Evolutionary conservation across 2,113 vertebrate species (phyloP).

Genomic region (Todiramphus chloris): DNA sequence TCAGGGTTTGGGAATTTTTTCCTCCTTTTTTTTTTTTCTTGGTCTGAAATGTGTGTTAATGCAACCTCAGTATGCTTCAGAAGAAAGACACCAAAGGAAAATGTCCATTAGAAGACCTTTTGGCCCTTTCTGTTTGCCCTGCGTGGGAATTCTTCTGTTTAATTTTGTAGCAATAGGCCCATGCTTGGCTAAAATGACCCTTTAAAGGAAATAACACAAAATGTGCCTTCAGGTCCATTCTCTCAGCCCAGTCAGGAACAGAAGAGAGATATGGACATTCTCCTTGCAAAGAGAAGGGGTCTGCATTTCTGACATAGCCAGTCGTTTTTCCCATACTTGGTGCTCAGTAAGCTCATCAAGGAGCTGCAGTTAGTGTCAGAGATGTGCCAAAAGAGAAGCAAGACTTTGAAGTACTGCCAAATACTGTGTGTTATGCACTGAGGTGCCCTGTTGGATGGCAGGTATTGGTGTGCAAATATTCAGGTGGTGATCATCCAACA

Average conservation of each 20-base stretch:
- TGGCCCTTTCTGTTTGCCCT: not conserved
- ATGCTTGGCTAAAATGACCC: not conserved
- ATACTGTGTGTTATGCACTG: not conserved
- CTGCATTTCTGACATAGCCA: not conserved
- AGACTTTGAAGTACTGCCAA: constrained; percentile 35
- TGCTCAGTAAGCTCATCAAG: not conserved
- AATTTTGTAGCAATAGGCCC: not conserved
- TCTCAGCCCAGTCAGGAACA: not conserved
- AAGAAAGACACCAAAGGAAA: not conserved
- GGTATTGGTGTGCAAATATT: not conserved
- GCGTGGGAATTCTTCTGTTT: not conserved
- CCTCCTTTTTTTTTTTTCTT: not conserved
- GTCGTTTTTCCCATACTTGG: constrained; percentile 51
- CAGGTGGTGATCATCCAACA: not conserved
- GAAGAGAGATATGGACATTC: not conserved
- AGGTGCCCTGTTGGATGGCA: not conserved
- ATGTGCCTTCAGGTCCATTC: not conserved
- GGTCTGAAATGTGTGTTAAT: not conserved
- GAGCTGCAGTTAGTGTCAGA: constrained; percentile 17
- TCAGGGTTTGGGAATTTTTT: constrained; percentile 30
- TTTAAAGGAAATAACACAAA: constrained; percentile 8
- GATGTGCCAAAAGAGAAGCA: not conserved
- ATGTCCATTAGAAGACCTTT: not conserved
- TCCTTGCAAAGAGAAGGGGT: not conserved
- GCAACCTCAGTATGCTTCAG: not conserved